Evolutionary conservation across 2,888 invertebrate species (phyloP), one percentile per base, ranked within the genome.

Genomic region (Leptinotarsa rubiginosa): DNA sequence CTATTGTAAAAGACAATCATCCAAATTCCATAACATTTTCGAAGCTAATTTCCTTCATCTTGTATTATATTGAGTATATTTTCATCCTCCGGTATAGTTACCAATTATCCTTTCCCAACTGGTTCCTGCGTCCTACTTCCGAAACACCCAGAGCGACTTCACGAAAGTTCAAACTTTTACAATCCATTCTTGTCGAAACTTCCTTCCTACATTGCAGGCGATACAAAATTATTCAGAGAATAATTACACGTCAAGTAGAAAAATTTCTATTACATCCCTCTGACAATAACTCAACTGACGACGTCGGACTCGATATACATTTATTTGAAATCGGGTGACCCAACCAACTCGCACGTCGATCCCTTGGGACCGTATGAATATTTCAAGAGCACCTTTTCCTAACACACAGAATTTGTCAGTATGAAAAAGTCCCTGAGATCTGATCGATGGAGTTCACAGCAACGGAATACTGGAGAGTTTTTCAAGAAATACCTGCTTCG

Each of bases 331-430:
- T 65, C 65, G 47, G 49, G 65, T 47, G 65, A 65, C 65, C 65
- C 18, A 41, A 65, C 62, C 16, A n/a, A 41, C 65, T 49, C 31
- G 13, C 49, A 20, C 65, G 47, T 47, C 47, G 18, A 18, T 65
- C 65, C 22, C 13, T 18, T 2, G 49, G 65, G 65, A 47, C 65
- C 16, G 47, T 15, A 65, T 65, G 49, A 65, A 65, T 65, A 65
- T 65, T 65, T 65, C 66, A 67, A 50, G 49, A 50, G 66, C n/a
- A 67, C 66, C 22, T 31, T 67, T 50, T 25, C 16, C 20, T 41
- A 50, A 67, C 49, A 67, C 50, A 50, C 25, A 16, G 66, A 67
- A 67, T 67, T 67, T 50, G 66, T 20, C 66, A 20, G 31, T 25
- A 67, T 22, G 56, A 50, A 47, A 25, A 49, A 50, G 49, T 49